Conservation (phyloP, 92 coral and sea anemone genomes). For the Epizoanthus rinbou region DNA sequence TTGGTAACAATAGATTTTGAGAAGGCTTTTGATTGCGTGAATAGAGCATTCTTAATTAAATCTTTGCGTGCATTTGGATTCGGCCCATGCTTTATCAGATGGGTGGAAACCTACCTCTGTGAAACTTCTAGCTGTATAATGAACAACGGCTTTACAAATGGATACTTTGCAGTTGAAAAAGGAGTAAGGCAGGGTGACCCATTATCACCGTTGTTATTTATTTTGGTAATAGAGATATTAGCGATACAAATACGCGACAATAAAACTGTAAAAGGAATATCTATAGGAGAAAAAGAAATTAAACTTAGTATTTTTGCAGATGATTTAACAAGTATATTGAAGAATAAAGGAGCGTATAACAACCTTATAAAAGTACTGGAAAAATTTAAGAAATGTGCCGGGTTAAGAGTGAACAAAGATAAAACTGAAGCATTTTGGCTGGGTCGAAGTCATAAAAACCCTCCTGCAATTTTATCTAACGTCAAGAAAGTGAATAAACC, state of each 20-base stretch:
- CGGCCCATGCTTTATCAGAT: conserved; percentile 20
- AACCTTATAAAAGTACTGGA: background rate
- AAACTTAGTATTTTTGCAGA: conserved; percentile 31
- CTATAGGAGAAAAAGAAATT: conserved; percentile 9
- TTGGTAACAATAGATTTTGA: conserved; percentile 37
- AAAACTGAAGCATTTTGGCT: conserved; percentile 10
- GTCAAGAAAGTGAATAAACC: conserved; percentile 16
- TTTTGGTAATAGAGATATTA: conserved; percentile 31
- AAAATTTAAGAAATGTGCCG: background rate
- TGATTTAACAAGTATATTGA: background rate
- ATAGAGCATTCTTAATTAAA: conserved; percentile 18
- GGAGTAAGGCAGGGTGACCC: conserved; percentile 48
- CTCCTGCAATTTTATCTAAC: background rate
- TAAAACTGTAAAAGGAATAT: conserved; percentile 9
- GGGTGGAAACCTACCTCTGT: conserved; percentile 24
- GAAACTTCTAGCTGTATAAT: conserved; percentile 23
- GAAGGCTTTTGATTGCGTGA: conserved; percentile 24
- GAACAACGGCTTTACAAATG: conserved; percentile 39
- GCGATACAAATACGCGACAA: conserved; percentile 36
- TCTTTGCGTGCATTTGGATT: conserved; percentile 34
- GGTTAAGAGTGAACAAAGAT: conserved; percentile 7
- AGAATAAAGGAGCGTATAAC: background rate
- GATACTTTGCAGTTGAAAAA: conserved; percentile 10
- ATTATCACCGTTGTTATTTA: conserved; percentile 43
- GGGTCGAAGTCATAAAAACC: background rate